Evolutionary conservation across 2,797 vertebrate species (phyloP).

Genomic region (Crenichthys baileyi): DNA sequence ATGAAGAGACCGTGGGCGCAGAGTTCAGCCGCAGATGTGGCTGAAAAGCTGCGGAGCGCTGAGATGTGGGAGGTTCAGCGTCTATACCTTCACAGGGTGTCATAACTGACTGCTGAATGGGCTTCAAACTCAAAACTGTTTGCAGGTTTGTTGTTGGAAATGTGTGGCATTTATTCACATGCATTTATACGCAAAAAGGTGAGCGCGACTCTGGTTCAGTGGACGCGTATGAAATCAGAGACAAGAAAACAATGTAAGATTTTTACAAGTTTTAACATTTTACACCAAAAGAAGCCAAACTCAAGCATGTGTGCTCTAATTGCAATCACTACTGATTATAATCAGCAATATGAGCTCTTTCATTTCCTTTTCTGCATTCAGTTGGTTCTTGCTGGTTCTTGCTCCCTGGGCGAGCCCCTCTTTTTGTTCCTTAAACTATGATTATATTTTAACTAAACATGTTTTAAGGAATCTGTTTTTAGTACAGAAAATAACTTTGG

Average conservation of each 20-base stretch:
- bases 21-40: conserved; percentile 45
- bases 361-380: too few species aligned
- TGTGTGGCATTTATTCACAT: neutral
- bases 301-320: neutral
- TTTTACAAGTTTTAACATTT: neutral
- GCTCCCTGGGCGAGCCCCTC: too few species aligned
- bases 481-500: too few species aligned
- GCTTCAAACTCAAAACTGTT: neutral
- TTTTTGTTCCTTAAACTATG: too few species aligned
- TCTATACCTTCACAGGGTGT: conserved; percentile 14
- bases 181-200: neutral
- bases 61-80: conserved; percentile 54
- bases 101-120: conserved; percentile 14
- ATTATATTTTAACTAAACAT: too few species aligned
- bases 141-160: neutral
- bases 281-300: neutral
- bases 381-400: too few species aligned
- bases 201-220: neutral
- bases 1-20: conserved; percentile 52
- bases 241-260: neutral
- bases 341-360: too few species aligned
- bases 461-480: too few species aligned
- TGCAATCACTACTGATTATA: neutral
- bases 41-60: conserved; percentile 28
- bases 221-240: neutral